Conservation (phyloP, 1,140 invertebrate genomes). For the Eufriesea mexicana region DNA sequence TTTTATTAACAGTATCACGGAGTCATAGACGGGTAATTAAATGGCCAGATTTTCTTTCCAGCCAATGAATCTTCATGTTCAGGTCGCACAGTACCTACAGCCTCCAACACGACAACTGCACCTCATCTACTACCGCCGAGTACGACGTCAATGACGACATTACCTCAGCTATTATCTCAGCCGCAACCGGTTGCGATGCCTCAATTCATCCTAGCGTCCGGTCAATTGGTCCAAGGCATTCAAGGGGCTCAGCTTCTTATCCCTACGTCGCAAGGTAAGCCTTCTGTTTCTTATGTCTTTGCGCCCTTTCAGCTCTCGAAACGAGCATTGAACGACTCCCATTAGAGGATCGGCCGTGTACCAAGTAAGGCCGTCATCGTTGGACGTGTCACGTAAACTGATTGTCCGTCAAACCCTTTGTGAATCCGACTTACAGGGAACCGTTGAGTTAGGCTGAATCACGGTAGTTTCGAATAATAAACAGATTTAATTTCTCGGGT, state of each 20-base stretch:
- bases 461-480: too few relatives aligned
- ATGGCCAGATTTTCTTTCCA: background rate
- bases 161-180: slow-evolving; percentile 84
- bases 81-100: slow-evolving; percentile 80
- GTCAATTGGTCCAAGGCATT: slow-evolving; percentile 94
- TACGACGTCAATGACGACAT: slow-evolving; percentile 80
- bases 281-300: slow-evolving; percentile 28
- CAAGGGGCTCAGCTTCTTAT: slow-evolving; percentile 96
- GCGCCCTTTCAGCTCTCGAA: slow-evolving; percentile 11
- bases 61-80: slow-evolving; percentile 58
- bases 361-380: slow-evolving; percentile 5
- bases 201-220: slow-evolving; percentile 94
- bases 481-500: too few relatives aligned
- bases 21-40: background rate
- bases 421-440: background rate
- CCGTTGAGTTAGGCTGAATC: background rate
- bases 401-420: slow-evolving; percentile 5
- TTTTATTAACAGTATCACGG: too few relatives aligned
- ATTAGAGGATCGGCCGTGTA: slow-evolving; percentile 1
- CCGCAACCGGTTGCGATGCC: slow-evolving; percentile 90
- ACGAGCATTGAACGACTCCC: slow-evolving; percentile 14
- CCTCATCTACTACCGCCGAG: slow-evolving; percentile 79
- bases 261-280: slow-evolving; percentile 94
- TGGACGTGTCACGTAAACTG: slow-evolving; percentile 40
- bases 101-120: slow-evolving; percentile 79